phyloP scores from a whole-genome alignment of 2,113 vertebrate genomes.

The Ifrita kowaldi region DNA sequence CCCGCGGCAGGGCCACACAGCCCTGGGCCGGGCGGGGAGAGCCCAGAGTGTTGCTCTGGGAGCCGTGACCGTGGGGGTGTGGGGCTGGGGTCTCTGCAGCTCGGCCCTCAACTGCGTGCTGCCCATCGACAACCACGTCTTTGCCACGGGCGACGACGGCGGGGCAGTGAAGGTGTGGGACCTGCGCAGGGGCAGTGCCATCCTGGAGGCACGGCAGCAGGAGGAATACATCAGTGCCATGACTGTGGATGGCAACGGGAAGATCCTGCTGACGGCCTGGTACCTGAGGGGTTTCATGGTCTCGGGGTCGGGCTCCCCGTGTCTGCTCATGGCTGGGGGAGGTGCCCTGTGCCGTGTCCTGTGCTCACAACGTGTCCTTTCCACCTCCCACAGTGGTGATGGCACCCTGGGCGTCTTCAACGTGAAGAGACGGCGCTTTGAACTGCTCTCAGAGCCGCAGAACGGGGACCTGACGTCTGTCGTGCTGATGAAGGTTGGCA shows the following conservation, averaged over 20 bases:
- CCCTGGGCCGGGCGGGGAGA: not conserved
- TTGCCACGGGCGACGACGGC: slow-evolving; percentile 89
- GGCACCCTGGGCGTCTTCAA: slow-evolving; percentile 91
- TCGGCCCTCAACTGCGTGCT: slow-evolving; percentile 85
- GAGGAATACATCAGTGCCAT: slow-evolving; percentile 94
- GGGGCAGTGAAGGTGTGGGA: slow-evolving; percentile 93
- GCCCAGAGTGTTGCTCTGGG: accelerated
- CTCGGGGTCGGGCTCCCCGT: accelerated
- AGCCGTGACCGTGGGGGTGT: not conserved
- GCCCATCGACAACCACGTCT: slow-evolving; percentile 84
- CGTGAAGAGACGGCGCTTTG: slow-evolving; percentile 86
- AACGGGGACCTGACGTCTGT: slow-evolving; percentile 89
- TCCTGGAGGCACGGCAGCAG: slow-evolving; percentile 91
- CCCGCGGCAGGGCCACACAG: not conserved
- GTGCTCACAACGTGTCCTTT: accelerated
- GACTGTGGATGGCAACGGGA: slow-evolving; percentile 81
- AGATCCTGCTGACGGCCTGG: slow-evolving; percentile 88
- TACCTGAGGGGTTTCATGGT: not conserved
- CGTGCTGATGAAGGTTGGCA: slow-evolving; percentile 83
- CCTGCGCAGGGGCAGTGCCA: slow-evolving; percentile 80
- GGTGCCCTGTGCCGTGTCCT: accelerated
- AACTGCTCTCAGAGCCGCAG: slow-evolving; percentile 88
- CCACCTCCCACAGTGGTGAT: slow-evolving; percentile 79
- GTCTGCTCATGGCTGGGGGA: no score
- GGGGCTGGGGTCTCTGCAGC: slow-evolving; percentile 38